Evolutionary conservation across 2,113 vertebrate species (phyloP), one percentile per base, ranked within the genome.

Genomic region (Siphamia tubifer): DNA sequence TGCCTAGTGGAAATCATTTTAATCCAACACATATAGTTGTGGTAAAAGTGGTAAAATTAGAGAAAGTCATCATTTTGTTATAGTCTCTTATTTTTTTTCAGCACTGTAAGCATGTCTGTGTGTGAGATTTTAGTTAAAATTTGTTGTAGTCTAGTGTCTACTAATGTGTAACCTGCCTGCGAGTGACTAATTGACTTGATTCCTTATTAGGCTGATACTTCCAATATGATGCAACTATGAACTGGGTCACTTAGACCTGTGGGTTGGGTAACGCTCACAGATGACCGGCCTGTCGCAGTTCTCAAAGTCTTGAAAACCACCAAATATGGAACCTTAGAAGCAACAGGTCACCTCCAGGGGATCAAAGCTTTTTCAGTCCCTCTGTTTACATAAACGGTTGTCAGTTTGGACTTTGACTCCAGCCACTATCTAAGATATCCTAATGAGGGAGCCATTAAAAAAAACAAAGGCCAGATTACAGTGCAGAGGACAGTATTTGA

Each of bases 241-340:
- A 38, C 61, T 19, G 56, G 57, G 76, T 4, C 63, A 61, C 24
- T 47, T n/a, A 28, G 27, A 81, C 49, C 44, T 16, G 1, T 24
- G 24, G 20, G 58, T 70, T 67, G 16, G 54, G 58, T 12, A 74
- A 78, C 51, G 2, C n/a, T 38, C 32, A 65, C 72, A 20, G 47
- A 62, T 30, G 25, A 39, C 52, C 30, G 60, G 24, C 10, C 11
- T 10, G 5, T 54, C 58, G 10, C 5, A 17, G 34, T 32, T 71
- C n/a, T 27, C 61, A 39, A 51, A 77, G 53, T 82, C 82, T 85
- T 87, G n/a, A 77, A 78, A 89, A 85, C 15, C 45, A 57, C 86
- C 89, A 86, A 91, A 91, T 91, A 90, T 89, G 90, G 89, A 72
- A 72, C 75, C 82, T 91, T 82, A 58, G 61, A 71, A 55, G 10